Percentiles rank a stretch among this genome's conserved stretches.
These are phyloP conservation scores for Drosophila niveifrons DNA, from an alignment of 2,888 invertebrate species.

Conservation along the genomic window DNA sequence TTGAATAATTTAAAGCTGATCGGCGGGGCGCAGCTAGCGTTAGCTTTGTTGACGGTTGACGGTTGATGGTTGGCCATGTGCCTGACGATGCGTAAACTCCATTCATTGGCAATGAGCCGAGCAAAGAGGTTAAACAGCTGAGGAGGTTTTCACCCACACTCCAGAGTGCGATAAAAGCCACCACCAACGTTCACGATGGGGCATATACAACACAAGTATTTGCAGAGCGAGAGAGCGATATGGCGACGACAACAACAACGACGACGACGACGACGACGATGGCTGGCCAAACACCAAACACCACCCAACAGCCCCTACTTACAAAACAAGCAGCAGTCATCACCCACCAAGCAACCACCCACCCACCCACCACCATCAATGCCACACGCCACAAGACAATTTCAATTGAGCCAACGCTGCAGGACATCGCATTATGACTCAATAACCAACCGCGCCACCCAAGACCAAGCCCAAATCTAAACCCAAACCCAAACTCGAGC, in stretches of 20 bases:
- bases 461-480: neutral
- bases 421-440: slow-evolving; percentile 71
- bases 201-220: neutral
- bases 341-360: slow-evolving; percentile 21
- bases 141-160: slow-evolving; percentile 33
- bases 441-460: slow-evolving; percentile 47
- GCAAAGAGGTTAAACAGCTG: slow-evolving; percentile 71
- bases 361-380: slow-evolving; percentile 22
- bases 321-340: neutral
- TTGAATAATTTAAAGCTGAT: slow-evolving; percentile 74
- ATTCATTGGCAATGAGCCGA: slow-evolving; percentile 48
- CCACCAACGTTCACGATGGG: slow-evolving; percentile 46
- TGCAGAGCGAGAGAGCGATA: slow-evolving; percentile 5
- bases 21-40: slow-evolving; percentile 47
- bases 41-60: slow-evolving; percentile 19
- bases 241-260: neutral
- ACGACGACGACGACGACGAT: slow-evolving; percentile 1
- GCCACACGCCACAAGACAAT: slow-evolving; percentile 67
- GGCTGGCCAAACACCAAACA: slow-evolving; percentile 2
- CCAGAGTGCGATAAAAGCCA: slow-evolving; percentile 45
- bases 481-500: neutral
- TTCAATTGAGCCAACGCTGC: slow-evolving; percentile 74
- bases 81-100: slow-evolving; percentile 70
- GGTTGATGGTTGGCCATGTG: slow-evolving; percentile 45
- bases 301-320: slow-evolving; percentile 3